Evolutionary conservation across 2,888 invertebrate species (phyloP).

Genomic region (Drosophila crucigera): DNA sequence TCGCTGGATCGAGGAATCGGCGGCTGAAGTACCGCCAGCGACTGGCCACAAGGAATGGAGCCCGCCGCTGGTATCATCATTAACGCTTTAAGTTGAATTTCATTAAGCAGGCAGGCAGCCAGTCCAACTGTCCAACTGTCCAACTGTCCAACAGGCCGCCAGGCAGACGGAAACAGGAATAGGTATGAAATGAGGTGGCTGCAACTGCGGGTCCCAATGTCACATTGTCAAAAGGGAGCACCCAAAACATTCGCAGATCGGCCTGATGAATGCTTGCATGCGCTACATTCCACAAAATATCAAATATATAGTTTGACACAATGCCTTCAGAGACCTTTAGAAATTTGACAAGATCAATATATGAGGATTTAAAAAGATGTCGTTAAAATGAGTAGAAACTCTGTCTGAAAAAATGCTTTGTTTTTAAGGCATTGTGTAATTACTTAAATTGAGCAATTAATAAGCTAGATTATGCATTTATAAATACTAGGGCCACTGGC

Average conservation of each 20-base stretch:
- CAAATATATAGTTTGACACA: background rate
- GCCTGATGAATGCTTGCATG: constrained; percentile 21
- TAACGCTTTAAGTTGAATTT: constrained; percentile 77
- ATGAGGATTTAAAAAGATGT: background rate
- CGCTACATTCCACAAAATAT: constrained; percentile 21
- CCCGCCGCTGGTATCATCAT: constrained; percentile 62
- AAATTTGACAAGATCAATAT: background rate
- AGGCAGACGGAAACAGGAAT: constrained; percentile 13
- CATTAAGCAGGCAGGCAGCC: constrained; percentile 73
- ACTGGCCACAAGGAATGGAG: constrained; percentile 10
- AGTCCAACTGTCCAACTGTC: constrained; percentile 14
- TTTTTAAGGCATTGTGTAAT: background rate
- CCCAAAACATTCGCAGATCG: constrained; percentile 1
- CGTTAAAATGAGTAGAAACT: background rate
- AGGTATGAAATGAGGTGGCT: constrained; percentile 17
- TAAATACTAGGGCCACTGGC: background rate
- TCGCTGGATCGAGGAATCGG: constrained; percentile 4
- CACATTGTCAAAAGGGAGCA: constrained; percentile 28
- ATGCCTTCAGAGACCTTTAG: background rate
- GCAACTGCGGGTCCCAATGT: constrained; percentile 33
- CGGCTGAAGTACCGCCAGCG: background rate
- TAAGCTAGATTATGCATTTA: background rate
- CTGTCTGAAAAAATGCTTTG: background rate
- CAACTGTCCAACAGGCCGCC: constrained; percentile 18
- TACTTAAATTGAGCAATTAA: background rate